Base-by-base conservation (phyloP, 2,888 invertebrate species). In the Aspidapion aeneum region DNA sequence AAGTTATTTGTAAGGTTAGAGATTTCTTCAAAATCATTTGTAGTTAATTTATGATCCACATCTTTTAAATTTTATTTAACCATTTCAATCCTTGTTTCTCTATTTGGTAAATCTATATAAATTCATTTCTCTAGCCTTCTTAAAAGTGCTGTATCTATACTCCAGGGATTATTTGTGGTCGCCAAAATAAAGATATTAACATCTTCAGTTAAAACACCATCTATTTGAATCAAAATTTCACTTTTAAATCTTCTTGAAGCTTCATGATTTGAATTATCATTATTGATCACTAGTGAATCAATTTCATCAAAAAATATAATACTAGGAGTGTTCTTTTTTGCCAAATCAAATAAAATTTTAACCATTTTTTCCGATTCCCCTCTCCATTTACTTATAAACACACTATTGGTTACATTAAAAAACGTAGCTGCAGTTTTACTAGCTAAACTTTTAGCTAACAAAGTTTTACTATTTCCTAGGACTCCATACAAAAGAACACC, bases 291-390 rank as follows among this genome's bases (percentile, higher is more conserved):
- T 48, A 96, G 79, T 16, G 94, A 90, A 75, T 97, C 97, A 63
- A 96, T 85, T 80, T 97, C 97, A 76, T 97, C 97, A 57, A 97
- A 86, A 79, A 97, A 97, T 72, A 97, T 92, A 9, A 94, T 91
- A 0, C 95, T 90, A 0, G 97, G 97, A 0, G 94, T 88, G 74
- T 91, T 89, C 75, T 71, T 70, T 68, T 75, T 77, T 17, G 97
- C 96, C 79, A 95, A 82, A 70, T 96, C 93, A 78, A 96, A 96
- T 55, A 97, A 82, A 0, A 94, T 89, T 81, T 93, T 88, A 54
- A 97, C 85, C 71, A 95, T 88, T 80, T 96, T 96, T 81, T 97
- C 97, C 0, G 96, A 96, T 72, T 97, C 97, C 0, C 97, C 97
- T 21, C 96, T 83, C 96, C 96, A 97, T 80, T 98, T 98, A 74